Base-by-base conservation (phyloP, 2,888 invertebrate species). In the Tethea ocularis region DNA sequence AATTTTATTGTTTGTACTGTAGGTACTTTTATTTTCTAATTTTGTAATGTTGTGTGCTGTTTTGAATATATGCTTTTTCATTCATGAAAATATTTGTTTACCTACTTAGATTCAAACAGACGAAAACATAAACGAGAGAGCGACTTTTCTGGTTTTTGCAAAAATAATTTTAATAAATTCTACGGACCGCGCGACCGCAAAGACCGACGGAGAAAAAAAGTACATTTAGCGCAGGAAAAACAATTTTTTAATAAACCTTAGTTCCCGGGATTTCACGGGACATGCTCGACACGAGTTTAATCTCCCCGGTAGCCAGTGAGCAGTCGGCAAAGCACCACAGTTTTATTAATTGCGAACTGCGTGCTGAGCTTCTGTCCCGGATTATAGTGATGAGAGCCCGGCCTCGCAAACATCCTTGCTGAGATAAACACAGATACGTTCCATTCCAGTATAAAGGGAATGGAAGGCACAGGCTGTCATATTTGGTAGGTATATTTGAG, bases 351-450 rank as follows among this genome's bases (percentile, higher is more conserved):
- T 46, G 20, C 10, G 17, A 20, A 7, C 20, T 46, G 20, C 46
- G 46, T 46, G 46, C 20, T 46, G n/a, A 46, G 46, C 46, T 20
- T 46, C 46, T 46, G 20, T 41, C 46, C 46, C 17, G 46, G 46
- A 46, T 46, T 46, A 46, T 10, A 20, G 46, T 46, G 20, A 33
- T 13, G 33, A 33, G 33, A 13, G 33, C 20, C 46, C 46, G 46
- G 46, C 8, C 17, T 46, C 1, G 17, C 20, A 46, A 46, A 46
- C 46, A 20, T 20, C 10, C n/a, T 41, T 2, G 2, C 29, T 13
- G 11, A 33, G 33, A 33, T 33, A 13, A 33, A 3, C 33, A 13
- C 33, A 13, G 33, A 29, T 29, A 29, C 10, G 29, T n/a, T n/a
- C n/a, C n/a, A n/a, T n/a, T n/a, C n/a, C n/a, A n/a, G n/a, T 29